phyloP scores from a whole-genome alignment of 2,113 vertebrate species.

The Petroica traversi region DNA sequence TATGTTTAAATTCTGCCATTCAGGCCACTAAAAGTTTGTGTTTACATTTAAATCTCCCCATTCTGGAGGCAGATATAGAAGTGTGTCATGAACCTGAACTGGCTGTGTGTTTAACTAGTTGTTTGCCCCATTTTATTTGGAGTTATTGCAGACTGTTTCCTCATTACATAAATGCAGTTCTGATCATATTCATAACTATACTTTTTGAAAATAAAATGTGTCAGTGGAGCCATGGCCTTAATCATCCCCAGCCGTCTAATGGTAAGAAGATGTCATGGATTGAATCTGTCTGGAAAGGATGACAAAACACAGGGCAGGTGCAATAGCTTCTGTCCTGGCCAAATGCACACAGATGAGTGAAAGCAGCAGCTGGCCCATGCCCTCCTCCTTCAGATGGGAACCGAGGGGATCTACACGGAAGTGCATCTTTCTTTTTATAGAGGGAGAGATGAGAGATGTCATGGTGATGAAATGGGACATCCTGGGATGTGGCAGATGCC shows the following conservation, averaged over 20 bases:
- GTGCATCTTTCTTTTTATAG: slow-evolving; percentile 7
- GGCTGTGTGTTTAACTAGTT: not conserved
- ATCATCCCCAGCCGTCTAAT: not conserved
- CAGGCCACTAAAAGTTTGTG: not conserved
- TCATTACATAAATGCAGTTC: not conserved
- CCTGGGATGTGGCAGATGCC: not conserved
- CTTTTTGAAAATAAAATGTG: not conserved
- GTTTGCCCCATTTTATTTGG: not conserved
- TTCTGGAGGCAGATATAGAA: not conserved
- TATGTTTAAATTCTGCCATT: not conserved
- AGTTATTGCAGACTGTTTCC: not conserved
- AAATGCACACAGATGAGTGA: not conserved
- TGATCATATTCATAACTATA: not conserved
- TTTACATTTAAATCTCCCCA: not conserved
- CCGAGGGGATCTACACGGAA: not conserved
- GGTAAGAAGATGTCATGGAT: not conserved
- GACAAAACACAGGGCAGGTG: not conserved
- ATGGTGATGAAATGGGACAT: not conserved
- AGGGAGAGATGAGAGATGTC: not conserved
- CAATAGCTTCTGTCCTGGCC: not conserved
- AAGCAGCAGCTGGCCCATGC: not conserved
- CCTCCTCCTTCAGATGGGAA: not conserved
- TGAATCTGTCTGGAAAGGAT: not conserved
- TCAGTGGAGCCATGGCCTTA: not conserved
- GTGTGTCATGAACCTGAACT: too few species aligned